phyloP scores from a whole-genome alignment of 2,113 vertebrate genomes.

The Sisor rabdophorus region DNA sequence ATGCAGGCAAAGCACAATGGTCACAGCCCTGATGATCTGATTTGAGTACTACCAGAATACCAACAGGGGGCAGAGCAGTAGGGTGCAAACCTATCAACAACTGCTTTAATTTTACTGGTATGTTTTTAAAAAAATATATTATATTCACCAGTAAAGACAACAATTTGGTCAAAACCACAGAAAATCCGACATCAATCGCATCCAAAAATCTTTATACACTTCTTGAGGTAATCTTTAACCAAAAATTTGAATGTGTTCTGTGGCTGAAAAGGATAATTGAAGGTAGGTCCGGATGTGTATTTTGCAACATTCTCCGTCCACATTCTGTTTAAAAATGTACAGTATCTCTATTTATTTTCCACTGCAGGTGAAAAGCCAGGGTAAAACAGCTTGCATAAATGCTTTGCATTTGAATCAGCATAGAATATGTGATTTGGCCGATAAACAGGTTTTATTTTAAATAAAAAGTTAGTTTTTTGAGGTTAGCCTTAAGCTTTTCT shows the following conservation, averaged over 20 bases:
- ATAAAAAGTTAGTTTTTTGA: background rate
- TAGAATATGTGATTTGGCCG: background rate
- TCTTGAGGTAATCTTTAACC: background rate
- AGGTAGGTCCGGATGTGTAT: background rate
- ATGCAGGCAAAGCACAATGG: conserved; percentile 31
- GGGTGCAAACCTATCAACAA: background rate
- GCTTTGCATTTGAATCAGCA: conserved; percentile 1
- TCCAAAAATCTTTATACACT: background rate
- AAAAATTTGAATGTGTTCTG: background rate
- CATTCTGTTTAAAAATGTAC: background rate
- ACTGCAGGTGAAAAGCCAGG: background rate
- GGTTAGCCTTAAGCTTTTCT: background rate
- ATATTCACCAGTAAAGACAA: background rate
- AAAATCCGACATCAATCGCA: background rate
- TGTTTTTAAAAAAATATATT: background rate
- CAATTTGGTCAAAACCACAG: background rate
- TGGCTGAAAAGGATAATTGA: too few species aligned
- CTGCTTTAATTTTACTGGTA: background rate
- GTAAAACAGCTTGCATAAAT: background rate
- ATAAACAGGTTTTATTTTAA: background rate
- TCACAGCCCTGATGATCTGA: conserved; percentile 53
- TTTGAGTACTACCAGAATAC: conserved; percentile 11
- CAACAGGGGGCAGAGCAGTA: conserved; percentile 14
- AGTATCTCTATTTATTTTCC: background rate
- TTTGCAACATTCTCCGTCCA: background rate